Evolutionary conservation across 2,113 vertebrate genomes (phyloP), one percentile per base, ranked within the genome.

Genomic region (Daboia siamensis): DNA sequence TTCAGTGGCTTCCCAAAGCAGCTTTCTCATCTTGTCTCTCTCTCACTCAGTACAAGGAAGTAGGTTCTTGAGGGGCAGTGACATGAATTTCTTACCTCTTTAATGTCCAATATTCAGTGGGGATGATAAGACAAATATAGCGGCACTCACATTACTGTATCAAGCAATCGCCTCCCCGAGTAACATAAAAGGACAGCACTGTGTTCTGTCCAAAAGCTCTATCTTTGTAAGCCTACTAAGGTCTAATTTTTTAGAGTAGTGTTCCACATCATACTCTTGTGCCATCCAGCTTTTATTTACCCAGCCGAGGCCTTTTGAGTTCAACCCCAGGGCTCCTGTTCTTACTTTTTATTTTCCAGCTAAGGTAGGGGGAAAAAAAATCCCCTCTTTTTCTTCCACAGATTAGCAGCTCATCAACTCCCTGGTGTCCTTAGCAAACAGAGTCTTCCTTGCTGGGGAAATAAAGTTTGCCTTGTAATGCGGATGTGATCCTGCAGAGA

Each of bases 381-480:
- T 94, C 87, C 94, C 29, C 93, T 94, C 96, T 96, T 96, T 24
- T n/a, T 90, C 55, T 97, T 96, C 74, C 96, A 95, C 97, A 96
- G 97, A 98, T 99, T 99, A 98, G 96, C 98, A 98, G 98, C 98
- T 99, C 98, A 97, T 99, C 98, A 98, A 96, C 97, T 98, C 97
- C 99, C 99, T 97, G 97, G 97, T 96, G 98, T 93, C 97, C 96
- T 97, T 51, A 94, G 98, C 98, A 99, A 99, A 99, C 98, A 98
- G 96, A 92, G 95, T 96, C 96, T 97, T 94, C 96, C 97, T 96
- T 95, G 95, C 94, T 96, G 95, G 98, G 98, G 98, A 98, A 98
- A 98, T 98, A 97, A 98, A 97, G 94, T 87, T 55, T 94, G 85
- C 93, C 97, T 98, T 97, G 97, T 96, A 97, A 99, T 98, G 98